These are phyloP conservation scores for Drosophila auraria DNA, from an alignment of 1,140 invertebrate genomes.

Conservation along the genomic window DNA sequence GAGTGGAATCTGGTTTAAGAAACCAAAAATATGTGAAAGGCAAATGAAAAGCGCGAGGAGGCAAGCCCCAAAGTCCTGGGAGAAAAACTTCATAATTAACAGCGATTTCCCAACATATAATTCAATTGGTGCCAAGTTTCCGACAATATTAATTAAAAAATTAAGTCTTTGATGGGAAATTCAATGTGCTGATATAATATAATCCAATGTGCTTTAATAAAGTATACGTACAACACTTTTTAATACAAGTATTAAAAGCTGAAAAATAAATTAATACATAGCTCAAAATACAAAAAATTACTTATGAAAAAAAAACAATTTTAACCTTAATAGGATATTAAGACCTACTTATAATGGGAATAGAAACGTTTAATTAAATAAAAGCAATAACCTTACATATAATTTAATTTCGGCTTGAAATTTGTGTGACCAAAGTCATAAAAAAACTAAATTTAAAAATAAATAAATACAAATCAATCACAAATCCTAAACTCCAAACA, in stretches of 20 bases:
- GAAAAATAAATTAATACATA: neutral
- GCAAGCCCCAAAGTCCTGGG: conserved; percentile 19
- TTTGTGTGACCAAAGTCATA: neutral
- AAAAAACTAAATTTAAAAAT: neutral
- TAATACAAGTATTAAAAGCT: neutral
- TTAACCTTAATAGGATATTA: neutral
- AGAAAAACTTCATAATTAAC: conserved; percentile 20
- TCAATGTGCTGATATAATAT: neutral
- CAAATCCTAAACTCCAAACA: conserved; percentile 9
- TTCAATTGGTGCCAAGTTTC: neutral
- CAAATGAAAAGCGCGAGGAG: conserved; percentile 5
- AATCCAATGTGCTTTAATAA: too few species aligned
- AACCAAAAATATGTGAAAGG: conserved; percentile 33
- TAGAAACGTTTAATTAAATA: neutral
- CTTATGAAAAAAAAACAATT: neutral
- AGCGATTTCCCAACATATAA: neutral
- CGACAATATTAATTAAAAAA: neutral
- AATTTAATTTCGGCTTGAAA: neutral
- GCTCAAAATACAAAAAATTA: neutral
- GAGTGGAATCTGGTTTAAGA: conserved; percentile 31
- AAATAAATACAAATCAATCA: conserved; percentile 3
- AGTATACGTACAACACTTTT: too few species aligned
- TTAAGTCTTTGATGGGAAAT: neutral
- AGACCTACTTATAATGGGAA: neutral
- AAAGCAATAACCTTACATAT: too few species aligned